A percentile compares a stretch with the other conserved stretches of the same genome.
These are phyloP conservation scores for Pelobates cultripes DNA, from an alignment of 2,797 vertebrate species.

Conservation along the genomic window DNA sequence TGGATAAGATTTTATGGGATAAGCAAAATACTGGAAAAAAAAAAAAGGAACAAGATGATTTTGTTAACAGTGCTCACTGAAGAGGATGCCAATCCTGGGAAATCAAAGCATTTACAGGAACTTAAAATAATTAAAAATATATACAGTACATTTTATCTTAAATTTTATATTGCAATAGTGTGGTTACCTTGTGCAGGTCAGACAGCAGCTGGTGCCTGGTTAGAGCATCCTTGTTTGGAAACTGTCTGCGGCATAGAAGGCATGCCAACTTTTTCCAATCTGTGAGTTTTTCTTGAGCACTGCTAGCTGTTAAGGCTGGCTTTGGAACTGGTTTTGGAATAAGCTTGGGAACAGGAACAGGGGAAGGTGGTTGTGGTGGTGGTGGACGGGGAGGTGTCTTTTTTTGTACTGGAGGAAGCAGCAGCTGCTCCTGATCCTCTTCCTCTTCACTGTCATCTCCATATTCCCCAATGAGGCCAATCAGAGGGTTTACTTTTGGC, in stretches of 20 bases:
- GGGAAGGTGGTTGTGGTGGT: neutral
- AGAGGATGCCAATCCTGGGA: too few species aligned
- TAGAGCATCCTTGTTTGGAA: conserved; percentile 90
- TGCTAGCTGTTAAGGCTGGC: conserved; percentile 26
- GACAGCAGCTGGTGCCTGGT: conserved; percentile 92
- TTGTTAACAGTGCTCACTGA: too few species aligned
- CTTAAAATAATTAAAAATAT: too few species aligned
- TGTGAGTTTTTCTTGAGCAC: conserved; percentile 80
- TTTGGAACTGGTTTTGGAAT: neutral
- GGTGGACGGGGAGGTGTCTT: neutral
- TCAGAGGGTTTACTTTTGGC: conserved; percentile 91
- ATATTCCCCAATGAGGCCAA: conserved; percentile 90
- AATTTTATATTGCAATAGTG: too few species aligned
- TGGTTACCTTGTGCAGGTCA: conserved; percentile 76
- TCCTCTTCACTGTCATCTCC: conserved; percentile 93
- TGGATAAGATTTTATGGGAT: too few species aligned
- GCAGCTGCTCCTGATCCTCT: conserved; percentile 87
- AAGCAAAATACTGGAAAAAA: too few species aligned
- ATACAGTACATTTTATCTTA: too few species aligned
- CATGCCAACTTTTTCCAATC: conserved; percentile 92
- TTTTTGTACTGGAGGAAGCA: conserved; percentile 69
- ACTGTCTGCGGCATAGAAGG: conserved; percentile 88
- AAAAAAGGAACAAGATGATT: too few species aligned
- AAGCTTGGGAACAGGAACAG: neutral
- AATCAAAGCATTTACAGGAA: too few species aligned